Evolutionary conservation across 2,113 vertebrate species (phyloP), one percentile per base, ranked within the genome.

Genomic region (Eptatretus burgeri): DNA sequence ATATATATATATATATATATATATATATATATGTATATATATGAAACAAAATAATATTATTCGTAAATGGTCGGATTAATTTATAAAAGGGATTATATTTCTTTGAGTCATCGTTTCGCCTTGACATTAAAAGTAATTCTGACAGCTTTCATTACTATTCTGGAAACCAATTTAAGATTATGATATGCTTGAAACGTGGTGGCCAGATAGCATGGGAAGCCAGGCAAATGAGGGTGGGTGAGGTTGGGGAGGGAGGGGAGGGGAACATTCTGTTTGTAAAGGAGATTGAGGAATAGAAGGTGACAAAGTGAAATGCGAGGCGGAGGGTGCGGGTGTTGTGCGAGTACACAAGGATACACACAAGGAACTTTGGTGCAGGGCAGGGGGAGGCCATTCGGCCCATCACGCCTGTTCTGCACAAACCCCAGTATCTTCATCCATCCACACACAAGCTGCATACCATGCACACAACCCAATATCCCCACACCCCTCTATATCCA

Each of bases 81-180:
- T 60, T 60, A 60, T 60, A 60, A 17, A 60, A 60, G 19, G 53
- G 53, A 60, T 60, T 60, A 60, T 17, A 60, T 60, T 60, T 60
- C 53, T 60, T 60, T 60, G 53, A 60, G 53, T 60, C 53, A 60
- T 60, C 53, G 19, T 19, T 60, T 60, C 53, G 16, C 53, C 53
- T 19, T n/a, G 53, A 60, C 19, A 60, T 60, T 60, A 60, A 60
- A 60, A 60, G 53, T 60, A 60, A 60, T 60, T 60, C 53, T 60
- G 53, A 60, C 53, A 60, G 53, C 53, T 60, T 60, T 60, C 53
- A 60, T 60, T 60, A 60, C 53, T 19, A 19, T 16, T 60, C 53
- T 16, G 53, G 53, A 60, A 60, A 60, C 16, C 53, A 60, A 60
- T 60, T 60, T 60, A 60, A 60, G 53, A 60, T 60, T 60, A 60